These are phyloP conservation scores for Arizona elegans DNA, from an alignment of 2,113 vertebrate genomes.

Conservation along the genomic window DNA sequence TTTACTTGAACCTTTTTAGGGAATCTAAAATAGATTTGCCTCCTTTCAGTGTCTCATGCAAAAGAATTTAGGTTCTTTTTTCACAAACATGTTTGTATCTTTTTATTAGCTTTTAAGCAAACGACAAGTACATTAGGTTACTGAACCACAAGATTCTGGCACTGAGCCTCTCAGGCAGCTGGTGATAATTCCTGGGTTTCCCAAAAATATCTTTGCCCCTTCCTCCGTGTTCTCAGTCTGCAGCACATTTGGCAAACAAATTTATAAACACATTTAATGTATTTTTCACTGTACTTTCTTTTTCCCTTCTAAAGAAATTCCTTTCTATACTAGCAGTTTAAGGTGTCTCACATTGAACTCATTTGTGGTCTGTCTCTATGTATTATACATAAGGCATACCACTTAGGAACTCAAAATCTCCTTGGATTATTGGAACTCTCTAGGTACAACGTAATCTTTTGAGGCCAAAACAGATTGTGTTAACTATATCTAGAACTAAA, in stretches of 20 bases:
- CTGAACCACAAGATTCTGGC: slow-evolving; percentile 54
- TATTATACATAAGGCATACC: background rate
- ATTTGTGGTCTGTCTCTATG: background rate
- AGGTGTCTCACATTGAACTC: background rate
- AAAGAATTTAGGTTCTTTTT: slow-evolving; percentile 39
- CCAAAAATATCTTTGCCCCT: slow-evolving; percentile 49
- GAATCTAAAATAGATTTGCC: slow-evolving; percentile 43
- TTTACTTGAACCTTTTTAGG: slow-evolving; percentile 33
- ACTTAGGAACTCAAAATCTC: background rate
- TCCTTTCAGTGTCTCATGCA: slow-evolving; percentile 14
- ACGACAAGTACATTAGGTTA: slow-evolving; percentile 34
- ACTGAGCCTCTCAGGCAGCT: slow-evolving; percentile 37
- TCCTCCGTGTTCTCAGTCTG: background rate
- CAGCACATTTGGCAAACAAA: slow-evolving; percentile 16
- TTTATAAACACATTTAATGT: slow-evolving; percentile 19
- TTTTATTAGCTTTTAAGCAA: slow-evolving; percentile 14
- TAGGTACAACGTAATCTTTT: background rate
- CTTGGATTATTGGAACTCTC: background rate
- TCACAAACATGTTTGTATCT: slow-evolving; percentile 35
- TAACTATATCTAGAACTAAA: background rate
- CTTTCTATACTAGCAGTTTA: background rate
- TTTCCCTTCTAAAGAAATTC: background rate
- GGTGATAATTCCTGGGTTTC: slow-evolving; percentile 52
- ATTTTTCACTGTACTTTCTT: background rate
- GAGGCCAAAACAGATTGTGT: background rate